Evolutionary conservation across 1,140 invertebrate species (phyloP), one percentile per base, ranked within the genome.

Genomic region (Helicoverpa zea): DNA sequence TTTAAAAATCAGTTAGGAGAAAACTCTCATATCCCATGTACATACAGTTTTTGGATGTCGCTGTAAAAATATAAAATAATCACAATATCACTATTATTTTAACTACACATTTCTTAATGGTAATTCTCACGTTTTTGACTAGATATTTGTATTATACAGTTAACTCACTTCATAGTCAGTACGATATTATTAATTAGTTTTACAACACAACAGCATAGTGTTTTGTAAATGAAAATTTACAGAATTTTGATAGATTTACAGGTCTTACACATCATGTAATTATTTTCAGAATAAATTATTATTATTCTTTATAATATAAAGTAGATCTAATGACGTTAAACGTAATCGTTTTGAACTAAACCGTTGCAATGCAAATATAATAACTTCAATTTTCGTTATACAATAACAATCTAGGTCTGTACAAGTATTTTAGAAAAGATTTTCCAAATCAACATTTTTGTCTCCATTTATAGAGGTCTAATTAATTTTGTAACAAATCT

Each of bases 161-260:
- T 70, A 29, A 18, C 49, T 51, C 63, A 66, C 43, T 70, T 70
- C 12, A 52, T 52, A 52, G 52, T 70, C 66, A 70, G 66, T 70
- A 52, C 66, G 49, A 29, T 49, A 66, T 70, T 70, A 52, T 70
- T 54, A 70, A 70, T 29, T 29, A 70, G 29, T 70, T 70, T 70
- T 52, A 70, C 23, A 70, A 66, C 35, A 66, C 16, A 43, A 49
- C 16, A n/a, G 35, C 43, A 3, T 18, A n/a, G 16, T 66, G 63
- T 16, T 11, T 1, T 10, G n/a, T n/a, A 10, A 13, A 58, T 59
- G 10, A 18, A 7, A 0, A 43, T 43, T 43, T 43, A 43, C 35
- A 7, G 5, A 59, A 59, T 13, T n/a, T 47, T 16, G n/a, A 14
- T 18, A 66, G 63, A 16, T 16, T 63, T n/a, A n/a, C 35, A 43